Evolutionary conservation across 2,888 invertebrate species (phyloP).

Genomic region (Ennomos fuscantarius): DNA sequence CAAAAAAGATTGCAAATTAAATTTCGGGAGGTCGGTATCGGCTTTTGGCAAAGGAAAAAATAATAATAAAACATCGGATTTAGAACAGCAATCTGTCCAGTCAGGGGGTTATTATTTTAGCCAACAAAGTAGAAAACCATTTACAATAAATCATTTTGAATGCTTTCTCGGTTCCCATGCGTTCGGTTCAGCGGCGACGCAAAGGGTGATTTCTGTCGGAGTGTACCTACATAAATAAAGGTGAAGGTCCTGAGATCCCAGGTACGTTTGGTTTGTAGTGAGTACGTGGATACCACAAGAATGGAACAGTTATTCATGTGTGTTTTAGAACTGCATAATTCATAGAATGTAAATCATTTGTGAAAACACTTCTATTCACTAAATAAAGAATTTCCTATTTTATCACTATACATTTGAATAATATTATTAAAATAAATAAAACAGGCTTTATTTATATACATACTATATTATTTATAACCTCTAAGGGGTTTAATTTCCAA

Average conservation of each 20-base stretch:
- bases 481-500: too few relatives aligned
- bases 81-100: constrained; percentile 76
- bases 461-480: too few relatives aligned
- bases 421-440: too few relatives aligned
- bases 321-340: neutral
- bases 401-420: too few relatives aligned
- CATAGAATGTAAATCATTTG: neutral
- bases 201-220: constrained; percentile 84
- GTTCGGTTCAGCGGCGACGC: constrained; percentile 74
- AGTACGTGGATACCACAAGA: constrained; percentile 41
- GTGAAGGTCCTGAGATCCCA: constrained; percentile 80
- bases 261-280: constrained; percentile 68
- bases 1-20: constrained; percentile 73
- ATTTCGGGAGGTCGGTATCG: constrained; percentile 59
- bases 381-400: too few relatives aligned
- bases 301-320: constrained; percentile 40
- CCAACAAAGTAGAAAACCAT: constrained; percentile 86
- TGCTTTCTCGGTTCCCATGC: constrained; percentile 83
- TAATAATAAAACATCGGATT: constrained; percentile 79
- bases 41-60: constrained; percentile 66
- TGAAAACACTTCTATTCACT: neutral
- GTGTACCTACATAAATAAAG: constrained; percentile 79
- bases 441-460: too few relatives aligned
- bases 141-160: constrained; percentile 86
- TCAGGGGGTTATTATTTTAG: constrained; percentile 80